Percentiles rank a stretch among this genome's conserved stretches.
Conservation (phyloP, 2,113 vertebrate species). For the Apaloderma vittatum region DNA sequence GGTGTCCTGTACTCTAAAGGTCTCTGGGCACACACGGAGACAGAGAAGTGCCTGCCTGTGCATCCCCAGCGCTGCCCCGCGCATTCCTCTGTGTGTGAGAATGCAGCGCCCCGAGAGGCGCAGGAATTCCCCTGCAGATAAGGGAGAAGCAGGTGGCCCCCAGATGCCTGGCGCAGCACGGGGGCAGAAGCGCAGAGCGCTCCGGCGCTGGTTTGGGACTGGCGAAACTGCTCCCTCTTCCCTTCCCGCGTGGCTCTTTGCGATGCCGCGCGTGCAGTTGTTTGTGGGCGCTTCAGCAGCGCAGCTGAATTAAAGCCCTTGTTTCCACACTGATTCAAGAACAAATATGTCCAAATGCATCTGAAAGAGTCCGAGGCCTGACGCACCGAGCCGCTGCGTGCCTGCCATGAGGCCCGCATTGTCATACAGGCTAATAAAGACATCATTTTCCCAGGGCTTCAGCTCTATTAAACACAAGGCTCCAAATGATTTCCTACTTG, state of each 20-base stretch:
- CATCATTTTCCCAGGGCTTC: conserved; percentile 60
- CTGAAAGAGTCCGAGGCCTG: not conserved
- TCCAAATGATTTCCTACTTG: conserved; percentile 64
- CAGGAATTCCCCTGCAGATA: not conserved
- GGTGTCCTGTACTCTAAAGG: too few relatives aligned
- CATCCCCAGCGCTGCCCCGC: not conserved
- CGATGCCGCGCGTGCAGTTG: not conserved
- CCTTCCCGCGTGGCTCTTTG: not conserved
- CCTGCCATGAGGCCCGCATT: not conserved
- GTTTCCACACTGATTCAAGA: not conserved
- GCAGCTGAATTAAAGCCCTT: not conserved
- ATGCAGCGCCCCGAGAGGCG: too few relatives aligned
- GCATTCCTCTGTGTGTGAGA: not conserved
- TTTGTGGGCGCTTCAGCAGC: not conserved
- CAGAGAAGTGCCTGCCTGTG: too few relatives aligned
- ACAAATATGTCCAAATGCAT: not conserved
- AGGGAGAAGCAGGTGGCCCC: not conserved
- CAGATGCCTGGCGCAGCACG: not conserved
- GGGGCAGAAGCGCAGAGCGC: not conserved
- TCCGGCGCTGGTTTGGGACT: not conserved
- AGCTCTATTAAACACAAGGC: conserved; percentile 60
- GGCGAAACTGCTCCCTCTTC: not conserved
- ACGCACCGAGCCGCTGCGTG: not conserved
- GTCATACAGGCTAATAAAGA: conserved; percentile 30
- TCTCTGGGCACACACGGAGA: accelerated